A percentile compares a stretch with the other conserved stretches of the same genome.
phyloP scores from a whole-genome alignment of 2,888 invertebrate species.

The Disparrhopalites patrizii region DNA sequence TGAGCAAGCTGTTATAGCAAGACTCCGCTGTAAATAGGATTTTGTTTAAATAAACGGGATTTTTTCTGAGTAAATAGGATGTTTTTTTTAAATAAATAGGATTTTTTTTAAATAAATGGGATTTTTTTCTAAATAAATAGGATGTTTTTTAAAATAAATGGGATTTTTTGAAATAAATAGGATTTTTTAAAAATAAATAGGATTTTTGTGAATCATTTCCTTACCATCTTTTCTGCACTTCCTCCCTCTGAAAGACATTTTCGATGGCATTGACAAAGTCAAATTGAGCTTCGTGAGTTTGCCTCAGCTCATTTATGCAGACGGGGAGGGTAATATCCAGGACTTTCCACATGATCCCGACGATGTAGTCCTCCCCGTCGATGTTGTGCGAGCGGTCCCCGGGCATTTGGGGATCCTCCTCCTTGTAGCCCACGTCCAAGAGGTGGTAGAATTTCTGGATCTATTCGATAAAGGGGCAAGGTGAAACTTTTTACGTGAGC shows the following conservation, averaged over 20 bases:
- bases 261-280: not conserved
- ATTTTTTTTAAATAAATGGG: not conserved
- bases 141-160: not conserved
- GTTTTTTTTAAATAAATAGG: no score
- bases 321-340: not conserved
- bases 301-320: constrained; percentile 6
- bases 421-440: not conserved
- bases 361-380: constrained; percentile 7
- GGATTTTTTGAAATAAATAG: not conserved
- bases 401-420: not conserved
- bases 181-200: not conserved
- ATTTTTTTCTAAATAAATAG: no score
- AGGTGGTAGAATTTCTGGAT: not conserved
- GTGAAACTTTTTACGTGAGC: no score
- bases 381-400: not conserved
- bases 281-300: constrained; percentile 5
- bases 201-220: not conserved
- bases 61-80: not conserved
- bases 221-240: constrained; percentile 14
- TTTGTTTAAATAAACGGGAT: no score
- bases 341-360: constrained; percentile 16
- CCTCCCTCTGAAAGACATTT: not conserved
- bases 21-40: no score
- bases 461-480: no score
- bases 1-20: no score